Conservation (phyloP, 1,140 invertebrate genomes). For the Magallana ariakensis region DNA sequence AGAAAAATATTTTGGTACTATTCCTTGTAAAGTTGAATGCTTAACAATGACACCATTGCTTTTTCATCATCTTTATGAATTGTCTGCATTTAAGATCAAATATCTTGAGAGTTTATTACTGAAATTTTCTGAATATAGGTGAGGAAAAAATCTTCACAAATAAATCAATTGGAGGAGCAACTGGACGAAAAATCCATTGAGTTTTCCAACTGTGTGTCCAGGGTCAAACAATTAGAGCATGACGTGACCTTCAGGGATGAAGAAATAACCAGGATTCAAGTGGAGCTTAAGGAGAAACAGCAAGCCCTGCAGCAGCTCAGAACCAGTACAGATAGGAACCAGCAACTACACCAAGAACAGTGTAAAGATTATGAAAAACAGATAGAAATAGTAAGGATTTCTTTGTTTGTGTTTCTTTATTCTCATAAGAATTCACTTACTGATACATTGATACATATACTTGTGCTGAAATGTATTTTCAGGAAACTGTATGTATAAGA, state of each 20-base stretch:
- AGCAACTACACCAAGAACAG: constrained; percentile 67
- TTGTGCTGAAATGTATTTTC: too few species aligned
- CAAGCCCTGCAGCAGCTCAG: constrained; percentile 52
- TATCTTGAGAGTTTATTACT: not conserved
- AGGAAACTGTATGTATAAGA: too few species aligned
- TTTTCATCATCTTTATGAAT: too few species aligned
- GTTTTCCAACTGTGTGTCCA: constrained; percentile 56
- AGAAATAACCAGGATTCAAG: constrained; percentile 58
- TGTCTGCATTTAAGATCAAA: too few species aligned
- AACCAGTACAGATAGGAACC: constrained; percentile 57
- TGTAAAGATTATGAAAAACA: constrained; percentile 72
- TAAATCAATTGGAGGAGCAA: constrained; percentile 67
- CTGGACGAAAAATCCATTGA: constrained; percentile 70
- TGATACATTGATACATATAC: too few species aligned
- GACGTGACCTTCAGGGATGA: constrained; percentile 58
- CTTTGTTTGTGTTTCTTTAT: not conserved
- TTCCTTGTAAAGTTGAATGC: too few species aligned
- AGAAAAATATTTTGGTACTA: too few species aligned
- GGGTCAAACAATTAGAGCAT: constrained; percentile 64
- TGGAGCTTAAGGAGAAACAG: constrained; percentile 62
- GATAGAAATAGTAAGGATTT: constrained; percentile 70
- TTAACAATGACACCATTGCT: too few species aligned
- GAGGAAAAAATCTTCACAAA: constrained; percentile 66
- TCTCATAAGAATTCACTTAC: too few species aligned
- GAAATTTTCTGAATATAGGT: constrained; percentile 51